A percentile compares a stretch with the other conserved stretches of the same genome.
These are phyloP conservation scores for Phengaris arion DNA, from an alignment of 2,888 invertebrate species.

Conservation along the genomic window DNA sequence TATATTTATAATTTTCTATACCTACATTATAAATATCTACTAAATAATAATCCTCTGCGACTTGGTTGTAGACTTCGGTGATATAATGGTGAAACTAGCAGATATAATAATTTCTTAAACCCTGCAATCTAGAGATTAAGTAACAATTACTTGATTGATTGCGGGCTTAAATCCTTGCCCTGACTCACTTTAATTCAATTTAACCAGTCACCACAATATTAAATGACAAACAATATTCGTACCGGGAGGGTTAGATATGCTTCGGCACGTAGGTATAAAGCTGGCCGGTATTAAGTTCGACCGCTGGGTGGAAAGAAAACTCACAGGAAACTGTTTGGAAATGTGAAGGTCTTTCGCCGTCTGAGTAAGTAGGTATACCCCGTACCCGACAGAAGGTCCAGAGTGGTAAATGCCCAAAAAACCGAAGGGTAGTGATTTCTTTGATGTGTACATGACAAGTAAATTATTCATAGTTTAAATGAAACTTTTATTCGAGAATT, in stretches of 20 bases:
- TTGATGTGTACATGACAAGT: background rate
- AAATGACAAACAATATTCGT: background rate
- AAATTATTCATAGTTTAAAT: background rate
- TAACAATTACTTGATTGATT: conserved; percentile 12
- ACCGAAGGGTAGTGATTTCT: background rate
- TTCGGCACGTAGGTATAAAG: no score
- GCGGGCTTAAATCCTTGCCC: background rate
- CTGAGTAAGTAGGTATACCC: no score
- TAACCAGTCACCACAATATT: background rate
- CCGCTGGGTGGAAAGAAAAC: no score
- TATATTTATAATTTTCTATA: background rate
- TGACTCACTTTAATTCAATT: background rate
- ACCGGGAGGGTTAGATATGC: background rate
- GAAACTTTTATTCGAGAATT: background rate
- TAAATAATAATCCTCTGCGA: background rate
- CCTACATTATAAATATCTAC: background rate
- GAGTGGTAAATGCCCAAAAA: no score
- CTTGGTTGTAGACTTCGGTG: conserved; percentile 1
- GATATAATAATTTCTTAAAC: conserved; percentile 6
- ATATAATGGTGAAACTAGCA: conserved; percentile 1
- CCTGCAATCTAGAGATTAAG: background rate
- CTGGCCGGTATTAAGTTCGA: no score
- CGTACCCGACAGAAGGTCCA: no score
- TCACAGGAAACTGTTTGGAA: no score
- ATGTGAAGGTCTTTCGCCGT: no score